Percentiles rank a stretch among this genome's conserved stretches.
phyloP scores from a whole-genome alignment of 2,113 vertebrate species.

The Motacilla alba region DNA sequence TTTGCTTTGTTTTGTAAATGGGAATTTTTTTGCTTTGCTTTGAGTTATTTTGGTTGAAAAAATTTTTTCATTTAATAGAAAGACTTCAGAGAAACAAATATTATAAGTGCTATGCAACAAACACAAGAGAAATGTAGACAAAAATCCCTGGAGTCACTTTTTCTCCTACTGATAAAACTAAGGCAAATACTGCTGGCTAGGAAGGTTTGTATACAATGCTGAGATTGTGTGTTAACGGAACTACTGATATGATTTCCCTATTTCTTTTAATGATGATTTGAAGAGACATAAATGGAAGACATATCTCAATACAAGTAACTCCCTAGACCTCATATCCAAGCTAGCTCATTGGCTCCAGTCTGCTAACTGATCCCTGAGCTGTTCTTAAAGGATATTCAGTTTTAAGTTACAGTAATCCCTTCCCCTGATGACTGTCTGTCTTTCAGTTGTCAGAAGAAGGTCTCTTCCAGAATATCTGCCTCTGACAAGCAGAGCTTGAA shows the following conservation, averaged over 20 bases:
- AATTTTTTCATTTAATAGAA: neutral
- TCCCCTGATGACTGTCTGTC: neutral
- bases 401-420: neutral
- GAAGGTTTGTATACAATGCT: fast-evolving
- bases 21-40: neutral
- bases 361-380: neutral
- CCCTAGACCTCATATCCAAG: neutral
- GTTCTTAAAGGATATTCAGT: neutral
- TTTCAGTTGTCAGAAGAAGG: neutral
- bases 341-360: neutral
- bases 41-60: neutral
- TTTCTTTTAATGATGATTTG: neutral
- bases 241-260: neutral
- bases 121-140: neutral
- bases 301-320: neutral
- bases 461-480: neutral
- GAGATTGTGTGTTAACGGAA: neutral
- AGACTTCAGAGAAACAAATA: neutral
- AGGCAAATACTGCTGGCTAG: neutral
- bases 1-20: neutral
- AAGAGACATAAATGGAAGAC: neutral
- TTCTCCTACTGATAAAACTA: neutral
- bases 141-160: neutral
- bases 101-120: neutral
- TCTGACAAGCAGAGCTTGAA: neutral